phyloP scores from a whole-genome alignment of 92 coral and sea anemone species.

The Epizoanthus scotinus region DNA sequence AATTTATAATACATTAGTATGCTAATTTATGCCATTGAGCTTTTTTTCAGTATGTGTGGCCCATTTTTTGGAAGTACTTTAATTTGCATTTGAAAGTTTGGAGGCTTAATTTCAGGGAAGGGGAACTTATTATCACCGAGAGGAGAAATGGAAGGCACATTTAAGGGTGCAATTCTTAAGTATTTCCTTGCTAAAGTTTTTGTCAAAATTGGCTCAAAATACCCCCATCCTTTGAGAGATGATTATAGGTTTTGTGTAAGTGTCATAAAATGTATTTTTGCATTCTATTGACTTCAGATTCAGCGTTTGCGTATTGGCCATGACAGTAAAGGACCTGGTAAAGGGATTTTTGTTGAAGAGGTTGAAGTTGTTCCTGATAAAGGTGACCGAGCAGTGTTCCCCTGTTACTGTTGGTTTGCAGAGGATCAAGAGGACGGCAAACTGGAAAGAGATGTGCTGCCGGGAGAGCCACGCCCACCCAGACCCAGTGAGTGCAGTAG shows the following conservation, averaged over 20 bases:
- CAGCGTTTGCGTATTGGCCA: conserved; percentile 91
- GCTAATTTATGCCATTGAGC: too few relatives aligned
- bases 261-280: neutral
- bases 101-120: too few relatives aligned
- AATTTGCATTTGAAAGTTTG: too few relatives aligned
- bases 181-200: too few relatives aligned
- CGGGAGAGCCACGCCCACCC: conserved; percentile 86
- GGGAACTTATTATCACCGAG: too few relatives aligned
- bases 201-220: too few relatives aligned
- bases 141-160: too few relatives aligned
- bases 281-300: conserved; percentile 46
- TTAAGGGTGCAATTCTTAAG: too few relatives aligned
- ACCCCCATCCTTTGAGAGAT: too few relatives aligned
- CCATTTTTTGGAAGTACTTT: too few relatives aligned
- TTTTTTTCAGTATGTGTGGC: too few relatives aligned
- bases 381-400: conserved; percentile 89
- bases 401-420: conserved; percentile 93
- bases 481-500: conserved; percentile 69
- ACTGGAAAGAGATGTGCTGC: conserved; percentile 84
- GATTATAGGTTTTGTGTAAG: neutral
- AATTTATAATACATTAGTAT: too few relatives aligned
- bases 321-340: conserved; percentile 85
- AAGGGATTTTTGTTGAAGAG: conserved; percentile 89
- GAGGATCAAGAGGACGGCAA: conserved; percentile 82
- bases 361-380: conserved; percentile 88